Evolutionary conservation across 2,797 vertebrate genomes (phyloP).

Genomic region (Linurgus olivaceus): DNA sequence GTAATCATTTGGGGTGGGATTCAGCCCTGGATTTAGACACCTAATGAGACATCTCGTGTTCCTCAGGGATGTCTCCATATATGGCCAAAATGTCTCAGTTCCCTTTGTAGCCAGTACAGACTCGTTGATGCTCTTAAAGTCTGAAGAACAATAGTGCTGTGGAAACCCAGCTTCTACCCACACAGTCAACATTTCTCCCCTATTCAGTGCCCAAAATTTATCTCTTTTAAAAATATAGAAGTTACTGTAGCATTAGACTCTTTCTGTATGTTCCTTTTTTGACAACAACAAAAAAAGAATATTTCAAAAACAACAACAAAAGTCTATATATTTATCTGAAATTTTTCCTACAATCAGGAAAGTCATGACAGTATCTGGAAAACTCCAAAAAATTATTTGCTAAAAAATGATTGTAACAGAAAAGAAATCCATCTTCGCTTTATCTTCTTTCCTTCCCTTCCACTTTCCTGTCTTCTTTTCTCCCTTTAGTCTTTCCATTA

Average conservation of each 20-base stretch:
- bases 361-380: neutral
- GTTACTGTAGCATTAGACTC: neutral
- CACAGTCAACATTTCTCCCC: neutral
- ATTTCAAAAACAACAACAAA: neutral
- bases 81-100: neutral
- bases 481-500: neutral
- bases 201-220: neutral
- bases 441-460: neutral
- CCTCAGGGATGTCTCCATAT: neutral
- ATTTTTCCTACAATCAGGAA: neutral
- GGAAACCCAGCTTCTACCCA: neutral
- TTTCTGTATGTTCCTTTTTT: accelerated
- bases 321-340: neutral
- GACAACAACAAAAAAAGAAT: neutral
- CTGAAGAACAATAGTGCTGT: neutral
- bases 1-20: neutral
- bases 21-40: neutral
- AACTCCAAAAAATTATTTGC: neutral
- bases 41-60: neutral
- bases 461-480: neutral
- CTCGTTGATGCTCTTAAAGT: accelerated
- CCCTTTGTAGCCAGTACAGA: neutral
- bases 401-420: neutral
- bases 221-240: neutral
- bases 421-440: neutral